Evolutionary conservation across 2,888 invertebrate species (phyloP).

Genomic region (Ferdinandea cuprea): DNA sequence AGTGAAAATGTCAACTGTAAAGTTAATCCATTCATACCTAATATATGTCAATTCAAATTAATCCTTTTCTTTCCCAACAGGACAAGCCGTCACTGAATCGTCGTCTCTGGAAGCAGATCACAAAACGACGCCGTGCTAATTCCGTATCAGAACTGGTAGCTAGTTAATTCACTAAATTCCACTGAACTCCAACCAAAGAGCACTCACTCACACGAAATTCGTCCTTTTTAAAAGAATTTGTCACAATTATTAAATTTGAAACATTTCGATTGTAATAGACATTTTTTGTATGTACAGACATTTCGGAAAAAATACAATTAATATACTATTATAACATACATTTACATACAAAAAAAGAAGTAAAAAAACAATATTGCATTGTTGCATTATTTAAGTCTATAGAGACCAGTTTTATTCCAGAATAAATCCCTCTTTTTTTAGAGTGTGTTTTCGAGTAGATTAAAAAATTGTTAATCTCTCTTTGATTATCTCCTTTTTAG

Average conservation of each 20-base stretch:
- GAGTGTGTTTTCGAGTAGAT: conserved; percentile 6
- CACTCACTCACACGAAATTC: conserved; percentile 25
- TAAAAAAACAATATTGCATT: background rate
- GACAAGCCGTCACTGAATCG: conserved; percentile 90
- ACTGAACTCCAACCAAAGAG: background rate
- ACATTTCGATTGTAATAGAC: background rate
- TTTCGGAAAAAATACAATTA: background rate
- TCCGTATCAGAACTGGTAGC: conserved; percentile 82
- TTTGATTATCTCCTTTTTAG: conserved; percentile 22
- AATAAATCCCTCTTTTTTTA: conserved; percentile 16
- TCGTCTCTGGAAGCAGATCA: conserved; percentile 91
- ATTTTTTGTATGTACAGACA: conserved; percentile 7
- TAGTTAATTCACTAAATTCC: conserved; percentile 76
- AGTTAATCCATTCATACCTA: no score
- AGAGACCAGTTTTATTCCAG: conserved; percentile 37
- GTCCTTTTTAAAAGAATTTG: conserved; percentile 35
- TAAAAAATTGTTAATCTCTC: conserved; percentile 10
- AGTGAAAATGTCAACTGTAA: no score
- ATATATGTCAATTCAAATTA: background rate
- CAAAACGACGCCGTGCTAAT: conserved; percentile 87
- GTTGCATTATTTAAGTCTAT: conserved; percentile 10
- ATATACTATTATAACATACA: conserved; percentile 12
- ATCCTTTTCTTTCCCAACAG: conserved; percentile 83
- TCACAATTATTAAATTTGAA: background rate
- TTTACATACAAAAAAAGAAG: background rate